Percentiles rank a stretch among this genome's conserved stretches.
phyloP scores from a whole-genome alignment of 2,113 vertebrate genomes.

The Mungos mungo region DNA sequence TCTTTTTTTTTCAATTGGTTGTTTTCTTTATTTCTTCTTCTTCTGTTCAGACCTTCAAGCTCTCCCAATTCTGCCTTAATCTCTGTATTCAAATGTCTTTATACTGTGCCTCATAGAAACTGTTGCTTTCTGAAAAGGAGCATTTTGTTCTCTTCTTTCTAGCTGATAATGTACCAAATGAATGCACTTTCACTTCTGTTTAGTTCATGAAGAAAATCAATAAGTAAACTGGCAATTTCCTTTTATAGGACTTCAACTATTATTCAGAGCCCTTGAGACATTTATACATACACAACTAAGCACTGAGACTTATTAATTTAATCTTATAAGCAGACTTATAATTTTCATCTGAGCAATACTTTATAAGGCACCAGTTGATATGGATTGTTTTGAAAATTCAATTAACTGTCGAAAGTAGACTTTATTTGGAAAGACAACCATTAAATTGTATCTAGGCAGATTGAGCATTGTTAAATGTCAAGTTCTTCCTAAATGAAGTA shows the following conservation, averaged over 20 bases:
- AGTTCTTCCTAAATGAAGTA: neutral
- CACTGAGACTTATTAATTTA: neutral
- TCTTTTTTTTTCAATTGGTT: neutral
- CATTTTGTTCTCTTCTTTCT: neutral
- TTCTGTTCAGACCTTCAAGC: neutral
- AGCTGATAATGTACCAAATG: neutral
- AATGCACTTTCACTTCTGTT: slow-evolving; percentile 21
- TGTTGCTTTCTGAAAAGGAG: neutral
- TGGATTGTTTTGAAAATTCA: neutral
- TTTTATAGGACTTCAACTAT: neutral
- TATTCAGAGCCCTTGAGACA: neutral
- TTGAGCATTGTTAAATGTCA: neutral
- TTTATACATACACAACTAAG: neutral
- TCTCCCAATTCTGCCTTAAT: neutral
- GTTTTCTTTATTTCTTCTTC: neutral
- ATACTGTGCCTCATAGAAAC: neutral
- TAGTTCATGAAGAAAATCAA: neutral
- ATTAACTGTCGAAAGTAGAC: neutral
- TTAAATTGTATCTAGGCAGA: neutral
- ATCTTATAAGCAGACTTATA: slow-evolving; percentile 10
- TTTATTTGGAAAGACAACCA: neutral
- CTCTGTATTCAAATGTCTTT: neutral
- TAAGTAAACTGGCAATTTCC: neutral
- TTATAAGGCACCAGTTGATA: neutral
- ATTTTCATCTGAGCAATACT: neutral